Base-by-base conservation (phyloP, 2,797 vertebrate species). In the Betta splendens region DNA sequence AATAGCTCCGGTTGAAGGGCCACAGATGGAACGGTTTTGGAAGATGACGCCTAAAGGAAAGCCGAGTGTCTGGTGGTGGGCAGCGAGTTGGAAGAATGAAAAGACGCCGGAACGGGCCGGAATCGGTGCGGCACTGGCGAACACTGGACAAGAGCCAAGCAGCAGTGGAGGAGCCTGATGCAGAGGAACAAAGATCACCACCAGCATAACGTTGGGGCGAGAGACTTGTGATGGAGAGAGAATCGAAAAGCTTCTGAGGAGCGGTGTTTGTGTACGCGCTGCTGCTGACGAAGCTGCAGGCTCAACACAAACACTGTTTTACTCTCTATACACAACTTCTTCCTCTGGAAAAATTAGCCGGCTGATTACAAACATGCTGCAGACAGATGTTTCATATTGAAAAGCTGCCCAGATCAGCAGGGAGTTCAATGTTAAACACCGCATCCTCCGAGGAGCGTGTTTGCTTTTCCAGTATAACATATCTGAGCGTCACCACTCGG, bases 401-500 rank as follows among this genome's bases (percentile, higher is more conserved):
- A 37, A 44, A 16, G 22, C n/a, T 11, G 42, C 16, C 15, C 7
- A 43, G 25, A 51, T n/a, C 13, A 55, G 18, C n/a, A 45, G 25
- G 13, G 18, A 29, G 59, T n/a, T n/a, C 0, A 54, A 44, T 42
- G 47, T 32, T 9, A 17, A 55, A 57, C 64, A 50, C 48, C 12
- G 32, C 22, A 46, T 54, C 70, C 29, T 42, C 50, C 69, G 65
- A 75, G 1, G 48, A 54, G 45, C 10, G 53, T 64, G 65, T 78
- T 83, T 85, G 57, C 64, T 71, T 86, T 87, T 81, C 69, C 64
- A 77, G 55, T 23, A 57, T 36, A 65, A 49, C 36, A 68, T 33
- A 69, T 59, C 39, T 18, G 33, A 69, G 49, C 37, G 69, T 49
- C n/a, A 43, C 48, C 51, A 28, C 66, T 80, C 32, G 54, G 50